phyloP scores from a whole-genome alignment of 2,888 invertebrate genomes.

The Tribolium freemani region DNA sequence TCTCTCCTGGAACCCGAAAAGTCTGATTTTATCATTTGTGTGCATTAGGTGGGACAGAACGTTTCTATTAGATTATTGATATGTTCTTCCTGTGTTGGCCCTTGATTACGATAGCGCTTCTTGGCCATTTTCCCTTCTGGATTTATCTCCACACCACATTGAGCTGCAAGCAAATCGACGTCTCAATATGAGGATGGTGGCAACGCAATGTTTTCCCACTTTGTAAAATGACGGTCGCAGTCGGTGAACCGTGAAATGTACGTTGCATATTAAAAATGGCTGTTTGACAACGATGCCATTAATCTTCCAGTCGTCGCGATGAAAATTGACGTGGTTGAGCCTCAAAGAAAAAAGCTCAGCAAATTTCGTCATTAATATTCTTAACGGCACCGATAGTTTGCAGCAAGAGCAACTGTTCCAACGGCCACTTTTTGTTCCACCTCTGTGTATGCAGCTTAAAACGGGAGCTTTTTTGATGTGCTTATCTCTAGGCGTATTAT shows the following conservation, averaged over 20 bases:
- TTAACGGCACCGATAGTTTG: conserved; percentile 18
- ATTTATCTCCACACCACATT: conserved; percentile 51
- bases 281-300: conserved; percentile 33
- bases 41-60: conserved; percentile 60
- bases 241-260: conserved; percentile 39
- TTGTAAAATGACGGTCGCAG: conserved; percentile 32
- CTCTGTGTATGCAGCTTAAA: too few relatives aligned
- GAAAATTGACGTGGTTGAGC: conserved; percentile 29
- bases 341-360: neutral
- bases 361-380: conserved; percentile 40
- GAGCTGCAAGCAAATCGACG: conserved; percentile 39
- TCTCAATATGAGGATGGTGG: conserved; percentile 27
- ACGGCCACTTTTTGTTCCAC: neutral
- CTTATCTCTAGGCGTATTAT: conserved; percentile 2
- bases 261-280: conserved; percentile 43
- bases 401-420: neutral
- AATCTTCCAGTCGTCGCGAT: conserved; percentile 26
- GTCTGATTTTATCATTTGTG: conserved; percentile 14
- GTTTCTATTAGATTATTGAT: conserved; percentile 61
- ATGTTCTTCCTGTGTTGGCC: conserved; percentile 45
- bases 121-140: conserved; percentile 50
- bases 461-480: neutral
- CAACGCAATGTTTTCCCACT: conserved; percentile 31
- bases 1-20: neutral
- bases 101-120: conserved; percentile 47